Conservation (phyloP, 1,140 invertebrate species). For the Calephelis nemesis region DNA sequence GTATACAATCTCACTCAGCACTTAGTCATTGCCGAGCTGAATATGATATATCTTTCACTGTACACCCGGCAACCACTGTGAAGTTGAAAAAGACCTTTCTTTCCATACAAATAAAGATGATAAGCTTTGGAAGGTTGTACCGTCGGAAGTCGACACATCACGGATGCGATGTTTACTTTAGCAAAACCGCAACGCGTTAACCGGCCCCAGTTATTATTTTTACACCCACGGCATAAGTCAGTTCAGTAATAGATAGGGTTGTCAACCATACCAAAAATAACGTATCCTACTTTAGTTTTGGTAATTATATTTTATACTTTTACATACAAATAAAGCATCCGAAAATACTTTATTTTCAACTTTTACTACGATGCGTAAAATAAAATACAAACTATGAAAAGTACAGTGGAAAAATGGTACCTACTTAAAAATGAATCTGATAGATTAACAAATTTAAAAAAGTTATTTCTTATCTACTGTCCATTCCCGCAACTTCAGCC, state of each 20-base stretch:
- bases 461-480: too few species aligned
- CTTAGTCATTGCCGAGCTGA: slow-evolving; percentile 13
- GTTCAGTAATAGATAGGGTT: slow-evolving; percentile 39
- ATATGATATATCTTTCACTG: slow-evolving; percentile 16
- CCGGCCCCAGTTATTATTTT: slow-evolving; percentile 54
- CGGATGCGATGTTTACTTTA: slow-evolving; percentile 66
- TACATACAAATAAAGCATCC: too few species aligned
- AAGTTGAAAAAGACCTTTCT: neutral
- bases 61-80: neutral
- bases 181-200: slow-evolving; percentile 53
- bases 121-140: neutral
- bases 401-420: too few species aligned
- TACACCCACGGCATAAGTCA: slow-evolving; percentile 37
- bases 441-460: too few species aligned
- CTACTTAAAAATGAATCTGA: too few species aligned
- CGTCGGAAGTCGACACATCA: slow-evolving; percentile 53
- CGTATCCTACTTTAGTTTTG: too few species aligned
- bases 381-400: too few species aligned
- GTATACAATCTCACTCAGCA: slow-evolving; percentile 21
- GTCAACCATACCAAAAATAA: too few species aligned
- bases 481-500: too few species aligned
- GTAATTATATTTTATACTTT: too few species aligned
- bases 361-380: too few species aligned
- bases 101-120: neutral
- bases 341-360: too few species aligned